phyloP scores from a whole-genome alignment of 2,888 invertebrate species.

The Tricholauxania praeusta region DNA sequence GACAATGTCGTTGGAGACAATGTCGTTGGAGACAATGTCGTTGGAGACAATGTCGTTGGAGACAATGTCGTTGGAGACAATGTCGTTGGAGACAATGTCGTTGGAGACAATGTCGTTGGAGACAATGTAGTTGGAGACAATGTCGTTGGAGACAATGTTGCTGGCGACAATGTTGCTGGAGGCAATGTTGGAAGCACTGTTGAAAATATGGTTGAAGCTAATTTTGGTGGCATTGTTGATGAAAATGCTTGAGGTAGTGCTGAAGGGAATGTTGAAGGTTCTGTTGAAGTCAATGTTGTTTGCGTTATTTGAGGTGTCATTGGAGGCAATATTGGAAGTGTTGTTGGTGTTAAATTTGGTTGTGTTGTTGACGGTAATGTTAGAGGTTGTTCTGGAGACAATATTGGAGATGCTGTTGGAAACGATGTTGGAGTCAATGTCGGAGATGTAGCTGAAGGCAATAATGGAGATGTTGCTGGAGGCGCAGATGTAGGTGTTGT shows the following conservation, averaged over 20 bases:
- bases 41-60: not conserved
- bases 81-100: slow-evolving; percentile 1
- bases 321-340: not conserved
- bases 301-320: slow-evolving; percentile 34
- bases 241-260: not conserved
- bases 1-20: not conserved
- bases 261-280: not conserved
- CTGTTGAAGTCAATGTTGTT: slow-evolving; percentile 9
- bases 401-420: not conserved
- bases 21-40: not conserved
- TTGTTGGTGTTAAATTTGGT: not conserved
- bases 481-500: too few relatives aligned
- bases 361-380: not conserved
- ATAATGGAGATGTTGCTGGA: not conserved
- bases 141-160: not conserved
- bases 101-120: not conserved
- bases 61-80: not conserved
- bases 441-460: slow-evolving; percentile 3
- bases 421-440: not conserved
- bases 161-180: not conserved
- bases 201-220: not conserved
- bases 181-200: too few relatives aligned
- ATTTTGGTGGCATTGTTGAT: not conserved
- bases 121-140: not conserved
- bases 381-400: not conserved